Conservation (phyloP, 2,797 vertebrate genomes). For the Simalia tracyae region DNA sequence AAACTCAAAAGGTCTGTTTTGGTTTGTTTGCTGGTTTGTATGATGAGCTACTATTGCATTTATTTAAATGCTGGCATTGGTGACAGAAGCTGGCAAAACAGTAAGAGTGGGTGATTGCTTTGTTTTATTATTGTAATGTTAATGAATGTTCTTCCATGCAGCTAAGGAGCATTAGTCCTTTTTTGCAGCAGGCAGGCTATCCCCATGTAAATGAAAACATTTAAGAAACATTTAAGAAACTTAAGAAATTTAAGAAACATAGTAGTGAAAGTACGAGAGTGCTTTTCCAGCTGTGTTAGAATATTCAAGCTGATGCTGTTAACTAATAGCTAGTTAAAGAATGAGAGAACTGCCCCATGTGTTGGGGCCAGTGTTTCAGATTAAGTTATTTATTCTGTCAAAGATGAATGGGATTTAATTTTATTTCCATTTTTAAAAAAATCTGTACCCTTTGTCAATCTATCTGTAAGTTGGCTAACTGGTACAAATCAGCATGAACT, state of each 20-base stretch:
- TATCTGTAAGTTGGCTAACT: background rate
- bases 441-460: background rate
- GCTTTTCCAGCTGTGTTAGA: background rate
- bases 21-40: background rate
- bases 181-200: background rate
- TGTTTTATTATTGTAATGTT: background rate
- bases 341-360: background rate
- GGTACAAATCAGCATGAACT: background rate
- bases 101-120: background rate
- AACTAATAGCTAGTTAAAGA: background rate
- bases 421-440: background rate
- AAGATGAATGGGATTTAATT: background rate
- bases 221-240: no score
- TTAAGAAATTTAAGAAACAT: no score
- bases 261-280: background rate
- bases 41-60: background rate
- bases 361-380: background rate
- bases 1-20: background rate
- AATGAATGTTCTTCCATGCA: background rate
- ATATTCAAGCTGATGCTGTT: background rate
- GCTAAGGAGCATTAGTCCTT: background rate
- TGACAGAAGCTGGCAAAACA: background rate
- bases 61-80: background rate
- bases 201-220: background rate
- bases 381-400: background rate